Conservation (phyloP, 2,113 vertebrate genomes). For the Brachyhypopomus gauderio region DNA sequence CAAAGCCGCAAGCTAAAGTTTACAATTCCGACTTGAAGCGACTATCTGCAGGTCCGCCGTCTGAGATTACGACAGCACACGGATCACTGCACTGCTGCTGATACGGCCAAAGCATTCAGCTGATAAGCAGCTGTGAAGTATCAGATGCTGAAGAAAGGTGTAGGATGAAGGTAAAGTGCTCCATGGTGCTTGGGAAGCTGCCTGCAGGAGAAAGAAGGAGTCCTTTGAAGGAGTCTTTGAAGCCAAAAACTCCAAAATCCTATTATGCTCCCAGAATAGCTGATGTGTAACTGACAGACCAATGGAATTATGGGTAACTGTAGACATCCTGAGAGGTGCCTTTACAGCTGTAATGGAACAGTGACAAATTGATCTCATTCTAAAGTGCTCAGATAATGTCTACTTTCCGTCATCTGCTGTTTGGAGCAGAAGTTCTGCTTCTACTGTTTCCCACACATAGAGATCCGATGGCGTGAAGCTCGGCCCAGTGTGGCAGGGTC, state of each 20-base stretch:
- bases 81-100: constrained; percentile 13
- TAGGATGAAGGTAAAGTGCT: constrained; percentile 3
- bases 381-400: constrained; percentile 40
- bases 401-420: constrained; percentile 36
- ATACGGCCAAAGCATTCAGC: constrained; percentile 20
- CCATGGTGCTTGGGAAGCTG: constrained; percentile 17
- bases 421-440: constrained; percentile 13
- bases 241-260: constrained; percentile 36
- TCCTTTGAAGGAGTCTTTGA: constrained; percentile 32
- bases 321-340: constrained; percentile 51
- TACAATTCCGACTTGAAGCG: background rate
- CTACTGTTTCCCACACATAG: constrained; percentile 32
- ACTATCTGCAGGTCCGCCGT: background rate
- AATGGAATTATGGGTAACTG: constrained; percentile 50
- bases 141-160: constrained; percentile 7
- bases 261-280: constrained; percentile 31
- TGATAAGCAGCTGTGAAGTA: constrained; percentile 24
- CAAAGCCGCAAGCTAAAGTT: constrained; percentile 5
- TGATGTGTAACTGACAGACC: constrained; percentile 46
- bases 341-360: constrained; percentile 45
- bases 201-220: too few species aligned
- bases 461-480: constrained; percentile 19
- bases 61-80: constrained; percentile 6
- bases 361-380: constrained; percentile 38
- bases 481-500: background rate